Evolutionary conservation across 2,113 vertebrate genomes (phyloP).

Genomic region (Siphamia tubifer): DNA sequence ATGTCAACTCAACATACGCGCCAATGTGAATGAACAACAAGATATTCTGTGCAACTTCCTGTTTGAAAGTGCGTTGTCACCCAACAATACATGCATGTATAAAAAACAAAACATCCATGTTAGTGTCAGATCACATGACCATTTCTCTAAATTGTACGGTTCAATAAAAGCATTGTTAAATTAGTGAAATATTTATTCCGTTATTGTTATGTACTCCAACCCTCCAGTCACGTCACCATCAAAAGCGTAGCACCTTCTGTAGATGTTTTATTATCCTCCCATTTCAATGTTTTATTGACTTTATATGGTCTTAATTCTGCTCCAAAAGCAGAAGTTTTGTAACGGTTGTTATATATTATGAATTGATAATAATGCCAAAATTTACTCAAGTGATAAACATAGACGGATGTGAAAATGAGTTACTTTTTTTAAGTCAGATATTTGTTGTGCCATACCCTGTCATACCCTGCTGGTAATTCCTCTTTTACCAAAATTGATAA

Average conservation of each 20-base stretch:
- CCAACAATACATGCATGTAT: neutral
- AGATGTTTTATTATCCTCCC: neutral
- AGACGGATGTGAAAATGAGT: constrained; percentile 1
- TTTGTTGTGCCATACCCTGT: constrained; percentile 30
- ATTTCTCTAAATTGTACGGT: neutral
- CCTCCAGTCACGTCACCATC: neutral
- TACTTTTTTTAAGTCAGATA: neutral
- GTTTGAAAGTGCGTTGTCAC: neutral
- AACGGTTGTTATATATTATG: constrained; percentile 45
- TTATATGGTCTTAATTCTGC: constrained; percentile 54
- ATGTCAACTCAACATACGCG: constrained; percentile 26
- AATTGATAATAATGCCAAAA: constrained; percentile 35
- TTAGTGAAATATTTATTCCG: constrained; percentile 1
- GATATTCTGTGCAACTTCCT: constrained; percentile 1
- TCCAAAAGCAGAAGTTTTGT: constrained; percentile 55
- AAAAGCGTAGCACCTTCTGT: constrained; percentile 44
- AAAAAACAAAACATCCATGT: neutral
- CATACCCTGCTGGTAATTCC: constrained; percentile 28
- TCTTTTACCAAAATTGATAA: constrained; percentile 7
- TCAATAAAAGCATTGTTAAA: neutral
- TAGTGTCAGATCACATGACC: neutral
- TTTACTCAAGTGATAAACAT: constrained; percentile 13
- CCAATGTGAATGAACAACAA: neutral
- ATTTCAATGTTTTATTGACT: constrained; percentile 29
- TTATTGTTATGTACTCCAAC: neutral